These are phyloP conservation scores for Nipponacmea schrenckii DNA, from an alignment of 2,888 invertebrate species.

Conservation along the genomic window DNA sequence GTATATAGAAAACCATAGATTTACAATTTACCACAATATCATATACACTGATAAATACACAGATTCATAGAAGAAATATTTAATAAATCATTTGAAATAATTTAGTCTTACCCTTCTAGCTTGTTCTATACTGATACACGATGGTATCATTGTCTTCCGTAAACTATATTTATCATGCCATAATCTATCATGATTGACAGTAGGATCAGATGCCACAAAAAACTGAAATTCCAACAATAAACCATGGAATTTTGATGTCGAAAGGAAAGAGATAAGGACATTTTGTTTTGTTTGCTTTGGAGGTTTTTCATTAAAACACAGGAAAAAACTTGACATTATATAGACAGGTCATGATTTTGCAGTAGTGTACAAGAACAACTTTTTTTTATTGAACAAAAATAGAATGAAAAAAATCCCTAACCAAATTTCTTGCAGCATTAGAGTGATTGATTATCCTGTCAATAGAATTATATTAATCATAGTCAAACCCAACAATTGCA, in stretches of 20 bases:
- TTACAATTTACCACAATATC: background rate
- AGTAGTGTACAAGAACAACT: background rate
- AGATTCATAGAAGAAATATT: background rate
- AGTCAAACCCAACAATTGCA: too few relatives aligned
- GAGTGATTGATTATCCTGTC: too few relatives aligned
- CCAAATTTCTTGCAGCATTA: too few relatives aligned
- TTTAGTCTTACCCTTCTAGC: slow-evolving; percentile 76
- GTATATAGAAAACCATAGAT: background rate
- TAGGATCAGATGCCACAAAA: slow-evolving; percentile 88
- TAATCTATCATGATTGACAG: slow-evolving; percentile 85
- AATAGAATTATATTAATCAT: too few relatives aligned
- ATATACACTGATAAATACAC: background rate
- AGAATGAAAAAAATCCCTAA: too few relatives aligned
- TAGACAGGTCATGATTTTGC: background rate
- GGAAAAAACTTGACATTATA: too few relatives aligned
- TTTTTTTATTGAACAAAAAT: too few relatives aligned
- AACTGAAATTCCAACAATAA: slow-evolving; percentile 73
- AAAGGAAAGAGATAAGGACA: too few relatives aligned
- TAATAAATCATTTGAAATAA: background rate
- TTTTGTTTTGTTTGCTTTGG: too few relatives aligned
- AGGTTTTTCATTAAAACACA: too few relatives aligned
- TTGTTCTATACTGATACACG: slow-evolving; percentile 85
- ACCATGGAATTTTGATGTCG: background rate
- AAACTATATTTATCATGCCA: slow-evolving; percentile 97
- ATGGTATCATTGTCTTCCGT: slow-evolving; percentile 88